These are phyloP conservation scores for Dysdera silvatica DNA, from an alignment of 1,140 invertebrate genomes.

Conservation along the genomic window DNA sequence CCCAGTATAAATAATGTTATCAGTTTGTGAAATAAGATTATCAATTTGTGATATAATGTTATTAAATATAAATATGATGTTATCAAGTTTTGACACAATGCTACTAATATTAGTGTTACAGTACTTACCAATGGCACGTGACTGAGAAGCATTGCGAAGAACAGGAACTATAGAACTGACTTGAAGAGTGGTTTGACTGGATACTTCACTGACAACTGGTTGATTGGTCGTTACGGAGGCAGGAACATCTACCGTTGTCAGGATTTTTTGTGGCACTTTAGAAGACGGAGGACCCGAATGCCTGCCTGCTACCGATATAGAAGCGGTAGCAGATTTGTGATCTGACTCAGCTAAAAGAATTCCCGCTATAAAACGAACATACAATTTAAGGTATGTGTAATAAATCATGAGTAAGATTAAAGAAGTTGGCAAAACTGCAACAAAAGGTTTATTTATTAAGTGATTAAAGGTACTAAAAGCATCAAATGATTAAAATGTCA, in stretches of 20 bases:
- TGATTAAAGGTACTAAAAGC: too few relatives aligned
- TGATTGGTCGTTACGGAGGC: neutral
- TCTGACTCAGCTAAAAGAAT: constrained; percentile 17
- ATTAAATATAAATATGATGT: too few relatives aligned
- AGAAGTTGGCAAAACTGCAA: too few relatives aligned
- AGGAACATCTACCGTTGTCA: neutral
- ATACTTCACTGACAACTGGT: constrained; percentile 2
- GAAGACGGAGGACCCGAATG: neutral
- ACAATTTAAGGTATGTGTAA: too few relatives aligned
- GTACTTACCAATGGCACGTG: constrained; percentile 19
- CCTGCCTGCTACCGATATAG: constrained; percentile 12
- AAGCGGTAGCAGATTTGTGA: constrained; percentile 10
- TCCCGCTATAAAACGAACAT: constrained; percentile 12
- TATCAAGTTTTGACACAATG: too few relatives aligned
- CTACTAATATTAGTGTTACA: too few relatives aligned
- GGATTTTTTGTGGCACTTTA: constrained; percentile 21
- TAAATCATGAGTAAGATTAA: too few relatives aligned
- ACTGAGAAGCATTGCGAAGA: constrained; percentile 15
- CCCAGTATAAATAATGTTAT: too few relatives aligned
- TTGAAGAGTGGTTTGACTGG: constrained; percentile 13
- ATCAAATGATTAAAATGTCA: too few relatives aligned
- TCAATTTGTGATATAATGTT: too few relatives aligned
- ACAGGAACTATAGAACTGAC: constrained; percentile 27
- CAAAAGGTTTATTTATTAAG: too few relatives aligned
- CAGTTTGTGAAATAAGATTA: too few relatives aligned